Conservation (phyloP, 23 tunicate species). For the Diplosoma virens region DNA sequence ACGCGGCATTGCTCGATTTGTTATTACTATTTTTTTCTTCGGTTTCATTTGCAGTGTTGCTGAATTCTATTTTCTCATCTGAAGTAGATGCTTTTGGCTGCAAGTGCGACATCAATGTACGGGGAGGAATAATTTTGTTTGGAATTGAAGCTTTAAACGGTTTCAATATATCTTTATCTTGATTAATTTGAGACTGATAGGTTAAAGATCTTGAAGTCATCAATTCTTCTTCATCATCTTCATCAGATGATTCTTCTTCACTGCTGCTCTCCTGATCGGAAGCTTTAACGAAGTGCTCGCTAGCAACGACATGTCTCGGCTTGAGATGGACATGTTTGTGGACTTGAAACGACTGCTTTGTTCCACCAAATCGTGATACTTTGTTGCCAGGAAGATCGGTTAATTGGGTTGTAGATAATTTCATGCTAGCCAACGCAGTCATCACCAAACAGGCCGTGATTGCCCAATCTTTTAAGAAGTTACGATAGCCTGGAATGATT, state of each 20-base stretch:
- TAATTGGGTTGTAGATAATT: constrained; percentile 6
- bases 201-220: neutral
- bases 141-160: constrained; percentile 1
- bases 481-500: no score
- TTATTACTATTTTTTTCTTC: neutral
- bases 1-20: neutral
- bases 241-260: neutral
- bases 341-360: neutral
- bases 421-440: constrained; percentile 15
- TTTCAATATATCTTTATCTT: neutral
- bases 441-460: no score
- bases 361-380: neutral
- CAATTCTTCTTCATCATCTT: constrained; percentile 7
- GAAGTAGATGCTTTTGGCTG: neutral
- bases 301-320: neutral
- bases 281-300: constrained; percentile 23
- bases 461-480: no score
- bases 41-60: neutral
- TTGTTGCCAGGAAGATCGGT: constrained; percentile 30
- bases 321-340: neutral
- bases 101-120: neutral
- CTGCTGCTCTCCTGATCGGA: neutral
- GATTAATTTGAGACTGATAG: neutral
- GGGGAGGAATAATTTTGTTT: neutral
- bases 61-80: neutral